Evolutionary conservation across 1,140 invertebrate genomes (phyloP), one percentile per base, ranked within the genome.

Genomic region (Geopemphigus sp.): DNA sequence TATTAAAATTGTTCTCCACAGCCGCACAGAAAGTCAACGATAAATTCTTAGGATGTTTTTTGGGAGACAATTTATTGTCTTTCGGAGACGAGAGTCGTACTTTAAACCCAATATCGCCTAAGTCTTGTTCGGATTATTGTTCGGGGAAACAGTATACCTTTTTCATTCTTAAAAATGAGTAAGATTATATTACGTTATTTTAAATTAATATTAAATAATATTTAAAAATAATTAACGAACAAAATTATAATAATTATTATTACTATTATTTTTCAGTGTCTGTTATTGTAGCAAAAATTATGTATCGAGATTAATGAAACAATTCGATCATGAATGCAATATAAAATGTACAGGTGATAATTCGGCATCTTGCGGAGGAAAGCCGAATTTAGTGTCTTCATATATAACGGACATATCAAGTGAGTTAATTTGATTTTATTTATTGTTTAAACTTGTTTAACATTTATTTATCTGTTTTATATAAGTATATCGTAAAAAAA

Each of bases 241-340:
- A 11, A 50, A 50, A 50, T 56, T 4, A 29, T 63, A 10, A 29
- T 14, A 29, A 15, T 29, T 29, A 63, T 70, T 24, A 11, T 45
- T 54, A 14, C n/a, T 73, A n/a, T 73, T 12, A 19, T 59, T 59
- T 59, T 76, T 22, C 47, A 76, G 73, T 3, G 59, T 56, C 2
- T 78, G 74, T 29, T 17, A 78, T 32, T 78, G 74, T 63, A 78
- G 74, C 22, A 78, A 78, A 63, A 26, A 59, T 63, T 78, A 78
- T 1, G 29, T 78, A 61, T 78, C 74, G 17, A 63, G 39, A 50
- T 19, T 78, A 19, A 78, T 78, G 74, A 50, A 47, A 61, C 32
- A 78, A 61, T 61, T 47, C 19, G 74, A 78, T 50, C 39, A 50
- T 4, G 57, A 50, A 1, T 78, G 74, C 50, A 26, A 29, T 15